Evolutionary conservation across 2,888 invertebrate genomes (phyloP).

Genomic region (Ichneumon xanthorius): DNA sequence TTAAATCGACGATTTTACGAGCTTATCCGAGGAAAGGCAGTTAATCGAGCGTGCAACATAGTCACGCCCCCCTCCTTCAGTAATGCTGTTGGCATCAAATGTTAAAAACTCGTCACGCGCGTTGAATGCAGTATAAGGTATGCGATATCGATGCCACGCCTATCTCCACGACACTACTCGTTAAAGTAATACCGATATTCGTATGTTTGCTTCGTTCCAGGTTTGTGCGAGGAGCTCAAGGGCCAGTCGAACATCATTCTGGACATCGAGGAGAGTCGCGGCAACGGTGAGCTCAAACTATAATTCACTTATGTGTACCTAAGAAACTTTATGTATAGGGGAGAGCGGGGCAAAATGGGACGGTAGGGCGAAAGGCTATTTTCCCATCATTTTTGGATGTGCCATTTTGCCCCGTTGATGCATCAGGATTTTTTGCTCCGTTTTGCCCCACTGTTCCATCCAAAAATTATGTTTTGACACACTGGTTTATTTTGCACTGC

Average conservation of each 20-base stretch:
- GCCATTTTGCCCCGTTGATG: not conserved
- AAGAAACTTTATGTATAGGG: not conserved
- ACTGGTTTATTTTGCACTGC: too few relatives aligned
- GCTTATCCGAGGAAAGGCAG: conserved; percentile 17
- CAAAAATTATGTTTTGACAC: too few relatives aligned
- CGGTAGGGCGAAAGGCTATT: too few relatives aligned
- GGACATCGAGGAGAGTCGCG: conserved; percentile 95
- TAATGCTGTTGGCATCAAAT: conserved; percentile 33
- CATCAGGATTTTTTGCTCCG: too few relatives aligned
- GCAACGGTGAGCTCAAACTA: conserved; percentile 89
- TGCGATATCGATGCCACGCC: conserved; percentile 1
- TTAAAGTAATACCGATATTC: conserved; percentile 15
- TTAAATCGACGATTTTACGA: conserved; percentile 17
- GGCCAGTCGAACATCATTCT: conserved; percentile 95
- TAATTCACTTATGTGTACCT: not conserved
- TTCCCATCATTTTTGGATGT: not conserved
- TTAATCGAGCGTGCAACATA: conserved; percentile 27
- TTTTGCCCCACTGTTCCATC: too few relatives aligned
- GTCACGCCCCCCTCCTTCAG: not conserved
- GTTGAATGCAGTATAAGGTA: conserved; percentile 3
- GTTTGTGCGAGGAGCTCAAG: conserved; percentile 93
- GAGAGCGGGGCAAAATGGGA: too few relatives aligned
- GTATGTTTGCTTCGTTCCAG: conserved; percentile 83
- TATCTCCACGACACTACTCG: not conserved
- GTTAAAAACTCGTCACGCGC: conserved; percentile 24